These are phyloP conservation scores for Penaeus japonicus DNA, from an alignment of 1,140 invertebrate species.

Conservation along the genomic window DNA sequence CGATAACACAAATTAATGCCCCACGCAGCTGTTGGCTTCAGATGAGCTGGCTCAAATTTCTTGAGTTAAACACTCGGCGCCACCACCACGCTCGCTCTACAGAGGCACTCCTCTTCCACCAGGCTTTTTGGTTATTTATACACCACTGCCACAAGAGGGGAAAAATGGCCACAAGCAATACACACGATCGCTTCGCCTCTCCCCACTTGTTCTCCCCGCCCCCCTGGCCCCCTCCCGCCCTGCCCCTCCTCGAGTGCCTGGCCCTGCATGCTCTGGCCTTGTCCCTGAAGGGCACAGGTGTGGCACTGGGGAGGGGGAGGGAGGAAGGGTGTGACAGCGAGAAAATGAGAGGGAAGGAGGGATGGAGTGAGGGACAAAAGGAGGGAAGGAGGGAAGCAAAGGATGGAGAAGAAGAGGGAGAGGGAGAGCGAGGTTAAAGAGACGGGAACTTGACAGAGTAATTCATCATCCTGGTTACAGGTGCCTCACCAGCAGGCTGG, in stretches of 20 bases:
- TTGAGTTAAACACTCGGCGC: conserved; percentile 16
- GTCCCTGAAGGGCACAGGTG: no score
- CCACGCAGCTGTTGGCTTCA: conserved; percentile 28
- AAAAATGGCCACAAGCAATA: conserved; percentile 23
- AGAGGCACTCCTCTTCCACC: neutral
- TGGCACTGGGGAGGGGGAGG: no score
- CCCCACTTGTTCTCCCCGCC: neutral
- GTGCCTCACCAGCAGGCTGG: neutral
- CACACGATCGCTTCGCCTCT: neutral
- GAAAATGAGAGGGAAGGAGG: no score
- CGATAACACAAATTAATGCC: conserved; percentile 40
- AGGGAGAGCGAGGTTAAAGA: no score
- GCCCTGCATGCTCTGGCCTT: no score
- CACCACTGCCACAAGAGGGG: neutral
- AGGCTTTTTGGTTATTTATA: conserved; percentile 30
- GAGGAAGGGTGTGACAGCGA: no score
- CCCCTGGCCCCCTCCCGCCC: neutral
- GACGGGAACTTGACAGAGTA: no score
- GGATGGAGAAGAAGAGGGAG: no score
- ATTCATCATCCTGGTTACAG: no score
- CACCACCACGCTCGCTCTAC: neutral
- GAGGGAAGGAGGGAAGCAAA: no score
- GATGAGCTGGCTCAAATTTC: conserved; percentile 10
- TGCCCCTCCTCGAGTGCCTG: no score
- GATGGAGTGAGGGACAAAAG: no score